Conservation (phyloP, 2,888 invertebrate genomes). For the Metellina segmentata region DNA sequence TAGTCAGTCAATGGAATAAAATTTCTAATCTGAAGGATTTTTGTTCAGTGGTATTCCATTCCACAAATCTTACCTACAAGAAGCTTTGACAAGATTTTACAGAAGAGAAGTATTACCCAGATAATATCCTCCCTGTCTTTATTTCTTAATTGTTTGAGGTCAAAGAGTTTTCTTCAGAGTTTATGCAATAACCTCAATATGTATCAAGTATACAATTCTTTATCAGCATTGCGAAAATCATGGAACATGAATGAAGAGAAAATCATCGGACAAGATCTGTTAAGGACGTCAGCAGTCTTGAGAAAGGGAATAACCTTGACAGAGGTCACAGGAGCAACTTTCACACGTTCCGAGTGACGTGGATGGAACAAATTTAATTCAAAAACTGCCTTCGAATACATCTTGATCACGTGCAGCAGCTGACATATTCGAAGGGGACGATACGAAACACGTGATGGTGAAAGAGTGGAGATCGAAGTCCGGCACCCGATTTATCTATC, state of each 20-base stretch:
- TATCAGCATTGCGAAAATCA: background rate
- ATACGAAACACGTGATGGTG: slow-evolving; percentile 28
- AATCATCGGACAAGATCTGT: background rate
- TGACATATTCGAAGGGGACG: background rate
- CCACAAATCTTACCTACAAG: no score
- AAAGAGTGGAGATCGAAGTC: slow-evolving; percentile 31
- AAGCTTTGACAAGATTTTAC: no score
- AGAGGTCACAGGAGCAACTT: slow-evolving; percentile 10
- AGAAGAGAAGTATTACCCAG: background rate
- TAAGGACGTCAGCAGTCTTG: slow-evolving; percentile 1
- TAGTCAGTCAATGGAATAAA: no score
- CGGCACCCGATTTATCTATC: background rate
- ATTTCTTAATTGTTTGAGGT: no score
- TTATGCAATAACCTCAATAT: no score
- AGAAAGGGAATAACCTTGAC: background rate
- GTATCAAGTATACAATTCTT: no score
- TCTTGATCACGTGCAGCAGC: slow-evolving; percentile 19
- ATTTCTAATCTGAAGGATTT: no score
- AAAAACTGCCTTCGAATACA: background rate
- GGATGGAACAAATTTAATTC: background rate
- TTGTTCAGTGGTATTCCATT: no score
- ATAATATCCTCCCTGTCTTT: background rate
- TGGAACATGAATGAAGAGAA: background rate
- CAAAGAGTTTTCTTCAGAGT: no score
- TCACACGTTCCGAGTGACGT: slow-evolving; percentile 1